Conservation (phyloP, 2,888 invertebrate species). For the Spilarctia lutea region DNA sequence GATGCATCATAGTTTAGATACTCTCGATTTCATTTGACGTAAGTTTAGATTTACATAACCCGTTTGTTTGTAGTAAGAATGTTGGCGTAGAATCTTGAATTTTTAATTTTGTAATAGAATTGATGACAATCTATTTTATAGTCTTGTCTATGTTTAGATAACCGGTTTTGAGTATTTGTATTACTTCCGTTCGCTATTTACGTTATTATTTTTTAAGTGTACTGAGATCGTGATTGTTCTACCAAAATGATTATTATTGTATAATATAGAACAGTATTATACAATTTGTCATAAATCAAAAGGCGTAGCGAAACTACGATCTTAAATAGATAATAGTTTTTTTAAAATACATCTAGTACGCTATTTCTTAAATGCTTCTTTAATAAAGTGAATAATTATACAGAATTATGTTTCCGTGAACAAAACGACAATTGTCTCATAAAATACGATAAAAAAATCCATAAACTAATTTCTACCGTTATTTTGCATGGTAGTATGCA, state of each 20-base stretch:
- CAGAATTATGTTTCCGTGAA: not conserved
- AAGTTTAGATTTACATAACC: slow-evolving; percentile 47
- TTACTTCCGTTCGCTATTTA: slow-evolving; percentile 12
- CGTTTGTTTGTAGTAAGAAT: slow-evolving; percentile 23
- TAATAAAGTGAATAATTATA: no score
- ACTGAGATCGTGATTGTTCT: not conserved
- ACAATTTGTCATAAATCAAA: not conserved
- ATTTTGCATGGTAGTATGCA: not conserved
- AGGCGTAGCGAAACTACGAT: not conserved
- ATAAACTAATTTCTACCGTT: not conserved
- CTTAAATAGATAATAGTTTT: not conserved
- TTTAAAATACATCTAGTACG: not conserved
- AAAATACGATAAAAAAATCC: not conserved
- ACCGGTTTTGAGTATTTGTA: slow-evolving; percentile 22
- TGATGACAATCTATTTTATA: slow-evolving; percentile 12
- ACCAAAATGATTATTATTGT: not conserved
- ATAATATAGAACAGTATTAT: no score
- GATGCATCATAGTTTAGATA: slow-evolving; percentile 66
- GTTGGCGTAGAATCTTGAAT: slow-evolving; percentile 25
- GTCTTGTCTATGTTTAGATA: slow-evolving; percentile 26
- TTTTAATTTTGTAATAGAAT: slow-evolving; percentile 28
- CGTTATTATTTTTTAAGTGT: not conserved
- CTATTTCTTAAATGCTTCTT: no score
- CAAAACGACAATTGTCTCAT: not conserved
- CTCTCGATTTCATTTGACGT: slow-evolving; percentile 77